A percentile compares a stretch with the other conserved stretches of the same genome.
phyloP scores from a whole-genome alignment of 2,113 vertebrate species.

The Pedetes capensis region DNA sequence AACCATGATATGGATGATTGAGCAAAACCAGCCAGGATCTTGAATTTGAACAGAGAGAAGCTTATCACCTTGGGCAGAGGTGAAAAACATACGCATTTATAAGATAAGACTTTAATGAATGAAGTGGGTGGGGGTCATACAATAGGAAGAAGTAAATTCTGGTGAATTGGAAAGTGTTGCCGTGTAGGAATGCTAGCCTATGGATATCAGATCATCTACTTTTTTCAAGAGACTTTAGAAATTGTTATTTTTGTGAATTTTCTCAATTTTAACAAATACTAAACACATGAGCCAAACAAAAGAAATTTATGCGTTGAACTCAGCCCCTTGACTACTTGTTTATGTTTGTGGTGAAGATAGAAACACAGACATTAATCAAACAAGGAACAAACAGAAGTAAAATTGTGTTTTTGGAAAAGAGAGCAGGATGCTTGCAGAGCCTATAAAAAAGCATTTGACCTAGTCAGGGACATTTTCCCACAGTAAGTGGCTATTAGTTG shows the following conservation, averaged over 20 bases:
- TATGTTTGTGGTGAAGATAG: neutral
- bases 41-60: constrained; percentile 3
- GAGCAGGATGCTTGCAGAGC: neutral
- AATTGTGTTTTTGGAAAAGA: neutral
- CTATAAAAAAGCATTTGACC: neutral
- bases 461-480: constrained; percentile 7
- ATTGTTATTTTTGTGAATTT: neutral
- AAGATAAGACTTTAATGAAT: neutral
- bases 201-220: neutral
- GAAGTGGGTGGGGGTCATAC: neutral
- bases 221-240: neutral
- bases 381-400: neutral
- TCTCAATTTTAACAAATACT: constrained; percentile 1
- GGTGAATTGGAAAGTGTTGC: neutral
- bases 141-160: neutral
- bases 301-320: neutral
- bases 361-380: neutral
- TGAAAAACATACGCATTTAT: neutral
- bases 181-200: neutral
- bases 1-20: neutral
- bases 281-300: neutral
- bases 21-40: constrained; percentile 7
- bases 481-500: neutral
- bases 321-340: neutral
- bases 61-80: neutral